Conservation (phyloP, 2,797 vertebrate genomes). For the Furcifer pardalis region DNA sequence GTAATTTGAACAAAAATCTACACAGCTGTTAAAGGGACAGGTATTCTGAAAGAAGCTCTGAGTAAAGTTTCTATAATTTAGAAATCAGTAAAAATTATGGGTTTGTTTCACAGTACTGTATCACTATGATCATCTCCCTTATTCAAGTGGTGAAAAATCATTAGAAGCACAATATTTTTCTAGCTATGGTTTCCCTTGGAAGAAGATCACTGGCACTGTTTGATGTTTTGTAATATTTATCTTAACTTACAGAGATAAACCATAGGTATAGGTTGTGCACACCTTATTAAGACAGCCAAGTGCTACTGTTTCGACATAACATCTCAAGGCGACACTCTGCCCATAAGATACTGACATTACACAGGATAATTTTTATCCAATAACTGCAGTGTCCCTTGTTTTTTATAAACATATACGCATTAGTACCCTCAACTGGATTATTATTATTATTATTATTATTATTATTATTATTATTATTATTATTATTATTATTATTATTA, state of each 20-base stretch:
- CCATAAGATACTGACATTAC: not conserved
- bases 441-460: too few species aligned
- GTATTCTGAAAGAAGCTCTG: not conserved
- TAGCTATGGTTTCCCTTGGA: not conserved
- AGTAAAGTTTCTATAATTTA: slow-evolving; percentile 3
- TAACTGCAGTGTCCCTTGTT: not conserved
- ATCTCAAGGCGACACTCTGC: not conserved
- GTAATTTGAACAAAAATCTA: not conserved
- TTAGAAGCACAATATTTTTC: not conserved
- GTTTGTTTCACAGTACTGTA: slow-evolving; percentile 31
- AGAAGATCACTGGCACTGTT: not conserved
- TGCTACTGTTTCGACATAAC: not conserved
- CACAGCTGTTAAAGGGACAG: not conserved
- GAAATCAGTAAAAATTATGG: slow-evolving; percentile 12
- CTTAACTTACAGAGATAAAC: not conserved
- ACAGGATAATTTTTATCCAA: not conserved
- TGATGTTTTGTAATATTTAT: not conserved
- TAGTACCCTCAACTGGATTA: not conserved
- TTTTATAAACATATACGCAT: not conserved
- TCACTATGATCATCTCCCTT: not conserved
- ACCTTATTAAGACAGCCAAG: not conserved
- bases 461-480: too few species aligned
- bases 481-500: too few species aligned
- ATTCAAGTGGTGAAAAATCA: not conserved
- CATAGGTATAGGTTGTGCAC: not conserved